These are phyloP conservation scores for Stictocephala bisonia DNA, from an alignment of 2,888 invertebrate species.

Conservation along the genomic window DNA sequence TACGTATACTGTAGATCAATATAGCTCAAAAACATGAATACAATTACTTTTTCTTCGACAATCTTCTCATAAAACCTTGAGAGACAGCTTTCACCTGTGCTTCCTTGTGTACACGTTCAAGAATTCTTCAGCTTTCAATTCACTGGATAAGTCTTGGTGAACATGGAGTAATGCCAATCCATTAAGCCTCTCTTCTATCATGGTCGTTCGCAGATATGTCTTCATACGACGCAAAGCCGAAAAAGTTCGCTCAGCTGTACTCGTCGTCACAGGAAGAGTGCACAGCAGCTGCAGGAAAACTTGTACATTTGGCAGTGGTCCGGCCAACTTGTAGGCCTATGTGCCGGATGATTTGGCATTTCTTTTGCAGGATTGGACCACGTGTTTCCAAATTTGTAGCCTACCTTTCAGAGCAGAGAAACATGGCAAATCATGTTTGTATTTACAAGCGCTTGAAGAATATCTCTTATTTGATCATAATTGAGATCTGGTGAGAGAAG, in stretches of 20 bases:
- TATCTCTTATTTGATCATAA: background rate
- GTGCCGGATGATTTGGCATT: slow-evolving; percentile 13
- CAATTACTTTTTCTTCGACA: too few relatives aligned
- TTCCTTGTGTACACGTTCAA: too few relatives aligned
- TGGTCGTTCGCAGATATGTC: too few relatives aligned
- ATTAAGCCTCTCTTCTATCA: too few relatives aligned
- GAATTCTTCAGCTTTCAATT: too few relatives aligned
- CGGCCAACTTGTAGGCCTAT: background rate
- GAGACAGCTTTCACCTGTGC: too few relatives aligned
- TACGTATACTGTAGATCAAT: too few relatives aligned
- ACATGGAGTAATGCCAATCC: too few relatives aligned
- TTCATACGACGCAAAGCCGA: too few relatives aligned
- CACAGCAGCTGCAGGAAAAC: slow-evolving; percentile 19
- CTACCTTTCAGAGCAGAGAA: slow-evolving; percentile 9
- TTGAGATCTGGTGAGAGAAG: background rate
- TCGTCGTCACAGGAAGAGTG: slow-evolving; percentile 23
- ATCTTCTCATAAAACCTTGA: too few relatives aligned
- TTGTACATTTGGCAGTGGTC: slow-evolving; percentile 12
- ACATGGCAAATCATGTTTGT: slow-evolving; percentile 24
- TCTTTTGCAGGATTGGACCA: slow-evolving; percentile 8
- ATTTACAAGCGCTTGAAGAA: background rate
- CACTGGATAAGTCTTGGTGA: too few relatives aligned
- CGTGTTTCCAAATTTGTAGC: slow-evolving; percentile 22
- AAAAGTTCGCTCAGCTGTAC: slow-evolving; percentile 11
- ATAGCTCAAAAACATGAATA: too few relatives aligned